Evolutionary conservation across 2,113 vertebrate genomes (phyloP), one percentile per base, ranked within the genome.

Genomic region (Toxotes jaculatrix): DNA sequence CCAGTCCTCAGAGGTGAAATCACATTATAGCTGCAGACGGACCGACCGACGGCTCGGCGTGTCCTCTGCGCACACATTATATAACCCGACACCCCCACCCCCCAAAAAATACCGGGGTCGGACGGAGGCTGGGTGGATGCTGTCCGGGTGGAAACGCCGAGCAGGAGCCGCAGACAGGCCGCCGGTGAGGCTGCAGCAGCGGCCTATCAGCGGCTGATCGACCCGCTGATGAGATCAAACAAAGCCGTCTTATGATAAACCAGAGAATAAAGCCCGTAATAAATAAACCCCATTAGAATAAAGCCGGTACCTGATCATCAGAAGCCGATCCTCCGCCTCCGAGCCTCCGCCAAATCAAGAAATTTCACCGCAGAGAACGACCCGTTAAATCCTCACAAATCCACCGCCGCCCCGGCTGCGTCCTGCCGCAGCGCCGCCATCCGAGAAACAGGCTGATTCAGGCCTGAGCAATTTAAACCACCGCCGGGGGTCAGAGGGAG

Each of bases 11-110:
- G 47, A 55, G 47, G 42, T 40, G 69, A 65, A 56, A n/a, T 23
- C 70, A 23, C 72, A 42, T 45, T 17, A 17, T 2, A 4, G 31
- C 36, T 2, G n/a, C 63, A 49, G 62, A 59, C 61, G 31, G 65
- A 68, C 73, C 0, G 23, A 36, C 57, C 19, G 43, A 45, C 47
- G 21, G 78, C 49, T 49, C 70, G 47, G 47, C 32, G 89, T 65
- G 86, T 87, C 83, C 85, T 88, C 88, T 90, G 87, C 85, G 79
- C 70, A 79, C 88, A 42, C 82, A 45, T 92, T 92, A 91, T 74
- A 78, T 92, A 90, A 91, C 47, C 27, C 60, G 1, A 0, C 65
- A 0, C 31, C 63, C 64, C 32, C 70, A 27, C 53, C 31, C 17
- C 47, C 13, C 36, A 8, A 11, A 45, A 10, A 59, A 1, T 19